Base-by-base conservation (phyloP, 2,888 invertebrate species). In the Chrysotoxum bicinctum region DNA sequence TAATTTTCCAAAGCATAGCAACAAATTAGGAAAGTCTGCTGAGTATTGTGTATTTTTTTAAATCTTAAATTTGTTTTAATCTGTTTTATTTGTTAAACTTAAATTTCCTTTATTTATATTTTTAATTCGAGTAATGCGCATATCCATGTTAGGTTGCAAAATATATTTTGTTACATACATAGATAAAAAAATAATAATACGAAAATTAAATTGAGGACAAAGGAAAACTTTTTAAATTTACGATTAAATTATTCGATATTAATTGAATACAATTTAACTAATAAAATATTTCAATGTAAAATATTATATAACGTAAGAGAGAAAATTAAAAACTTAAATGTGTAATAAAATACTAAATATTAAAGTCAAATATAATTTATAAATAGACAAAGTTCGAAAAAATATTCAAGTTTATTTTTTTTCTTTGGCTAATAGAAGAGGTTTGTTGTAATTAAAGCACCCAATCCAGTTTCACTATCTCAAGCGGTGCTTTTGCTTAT, bases 341-440 rank as follows among this genome's bases (percentile, higher is more conserved):
- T 84, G 80, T 80, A 84, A 84, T 76, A 80, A 80, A 84, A 52
- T 79, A 84, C 76, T 73, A 72, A 82, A 80, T 66, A 82, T 79
- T 79, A 84, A 84, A 84, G 60, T 84, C 84, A 84, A 66, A 80
- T 70, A 75, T 75, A 75, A 84, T 84, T 84, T 85, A 85, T 85
- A 81, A 80, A 69, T 81, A 85, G 73, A 69, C 56, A 64, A 52
- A 72, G 52, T 60, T 76, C 23, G 23, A 50, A 56, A 45, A 0
- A 35, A 5, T 21, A 1, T 23, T 2, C 32, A 26, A 58, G 37
- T 37, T 68, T 30, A 62, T 62, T 75, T 26, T 16, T 35, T 52
- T 9, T 8, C 7, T 16, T 6, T 4, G 3, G 37, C n/a, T 1
- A 40, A 14, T 40, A 14, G 5, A n/a, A 40, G n/a, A 8, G 3